Base-by-base conservation (phyloP, 2,888 invertebrate species). In the Digitonthophagus gazella region DNA sequence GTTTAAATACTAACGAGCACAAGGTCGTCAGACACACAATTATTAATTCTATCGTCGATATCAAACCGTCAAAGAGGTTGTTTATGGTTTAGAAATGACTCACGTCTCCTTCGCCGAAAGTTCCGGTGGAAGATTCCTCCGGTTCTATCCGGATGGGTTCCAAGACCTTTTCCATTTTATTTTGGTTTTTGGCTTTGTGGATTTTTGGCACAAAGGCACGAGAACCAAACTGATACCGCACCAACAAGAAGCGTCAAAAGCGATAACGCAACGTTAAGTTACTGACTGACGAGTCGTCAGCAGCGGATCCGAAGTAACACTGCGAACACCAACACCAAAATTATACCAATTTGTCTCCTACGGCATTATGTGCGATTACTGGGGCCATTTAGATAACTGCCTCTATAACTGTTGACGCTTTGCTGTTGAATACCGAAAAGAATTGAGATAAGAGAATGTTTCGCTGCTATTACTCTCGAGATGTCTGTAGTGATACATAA, bases 21-120 rank as follows among this genome's bases (percentile, higher is more conserved):
- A 58, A 58, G 18, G 18, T 16, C 58, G 14, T 8, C 15, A 58
- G 6, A n/a, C 4, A 19, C 61, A 20, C 15, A n/a, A 57, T n/a
- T 15, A 57, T 19, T 19, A 61, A 61, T 61, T 18, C 19, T 5
- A 44, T 44, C 28, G 28, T 44, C 28, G 28, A 44, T 44, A 44
- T 44, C 28, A 44, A 44, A 44, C 15, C 8, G 2, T 2, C 8
- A 2, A 8, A 57, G 65, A 19, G n/a, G n/a, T n/a, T n/a, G n/a
- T n/a, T n/a, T n/a, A n/a, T n/a, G n/a, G n/a, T n/a, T n/a, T 22
- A 22, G 22, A 22, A 22, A 4, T 22, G 22, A 68, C 68, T 68
- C 65, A 68, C 68, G 20, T 68, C 68, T 14, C 65, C 68, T 44
- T 68, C 68, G 2, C 68, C 68, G 11, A 68, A 58, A 28, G 68